Conservation (phyloP, 1,140 invertebrate genomes). For the Pygmarrhopalites habei region DNA sequence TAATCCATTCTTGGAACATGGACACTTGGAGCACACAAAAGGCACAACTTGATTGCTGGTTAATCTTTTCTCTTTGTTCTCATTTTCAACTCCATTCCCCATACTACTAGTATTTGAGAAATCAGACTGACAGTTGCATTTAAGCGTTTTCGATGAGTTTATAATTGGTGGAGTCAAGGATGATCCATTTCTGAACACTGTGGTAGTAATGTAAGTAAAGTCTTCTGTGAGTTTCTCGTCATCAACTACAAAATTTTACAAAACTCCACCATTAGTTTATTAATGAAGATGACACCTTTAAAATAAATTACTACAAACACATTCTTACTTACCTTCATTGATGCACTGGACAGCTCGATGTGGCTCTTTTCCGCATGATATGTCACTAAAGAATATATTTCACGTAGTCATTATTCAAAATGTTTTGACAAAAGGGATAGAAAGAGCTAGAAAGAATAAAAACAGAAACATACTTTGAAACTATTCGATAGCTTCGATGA, state of each 20-base stretch:
- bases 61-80: background rate
- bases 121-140: background rate
- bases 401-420: too few species aligned
- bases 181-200: background rate
- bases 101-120: background rate
- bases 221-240: background rate
- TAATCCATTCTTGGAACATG: background rate
- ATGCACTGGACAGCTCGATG: background rate
- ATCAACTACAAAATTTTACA: constrained; percentile 10
- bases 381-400: constrained; percentile 1
- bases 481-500: background rate
- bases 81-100: background rate
- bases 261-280: too few species aligned
- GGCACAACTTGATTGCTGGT: background rate
- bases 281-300: too few species aligned
- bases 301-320: too few species aligned
- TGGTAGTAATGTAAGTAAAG: background rate
- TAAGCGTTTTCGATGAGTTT: background rate
- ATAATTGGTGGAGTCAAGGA: background rate
- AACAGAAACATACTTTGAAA: background rate
- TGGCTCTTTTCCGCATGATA: background rate
- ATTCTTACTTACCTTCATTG: too few species aligned
- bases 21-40: background rate
- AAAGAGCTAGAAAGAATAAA: too few species aligned
- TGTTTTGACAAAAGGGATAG: too few species aligned